These are phyloP conservation scores for Drosophila subpulchrella DNA, from an alignment of 1,140 invertebrate genomes.

Conservation along the genomic window DNA sequence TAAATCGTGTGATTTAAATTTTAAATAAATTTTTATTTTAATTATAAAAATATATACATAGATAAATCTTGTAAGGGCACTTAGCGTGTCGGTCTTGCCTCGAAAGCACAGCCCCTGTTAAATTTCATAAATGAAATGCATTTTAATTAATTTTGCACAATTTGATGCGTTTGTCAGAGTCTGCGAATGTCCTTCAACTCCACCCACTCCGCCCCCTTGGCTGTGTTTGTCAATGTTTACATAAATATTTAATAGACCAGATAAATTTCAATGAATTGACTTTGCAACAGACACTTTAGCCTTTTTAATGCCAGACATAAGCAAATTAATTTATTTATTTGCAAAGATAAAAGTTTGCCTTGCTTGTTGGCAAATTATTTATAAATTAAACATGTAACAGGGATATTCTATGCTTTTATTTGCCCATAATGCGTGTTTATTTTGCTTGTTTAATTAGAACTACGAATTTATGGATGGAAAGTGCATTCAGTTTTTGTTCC, in stretches of 20 bases:
- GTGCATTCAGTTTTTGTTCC: background rate
- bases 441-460: conserved; percentile 42
- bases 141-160: conserved; percentile 78
- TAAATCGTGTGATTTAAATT: too few relatives aligned
- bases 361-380: conserved; percentile 36
- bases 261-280: conserved; percentile 76
- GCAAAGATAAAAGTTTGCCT: conserved; percentile 27
- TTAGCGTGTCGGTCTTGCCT: background rate
- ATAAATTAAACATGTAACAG: conserved; percentile 17
- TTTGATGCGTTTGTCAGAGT: conserved; percentile 48
- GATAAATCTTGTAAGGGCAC: background rate
- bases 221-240: conserved; percentile 74
- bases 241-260: conserved; percentile 80
- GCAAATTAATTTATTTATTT: conserved; percentile 77
- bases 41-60: too few relatives aligned
- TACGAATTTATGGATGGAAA: conserved; percentile 17
- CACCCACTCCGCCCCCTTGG: conserved; percentile 1
- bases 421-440: conserved; percentile 29
- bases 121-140: conserved; percentile 78
- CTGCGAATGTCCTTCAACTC: conserved; percentile 15
- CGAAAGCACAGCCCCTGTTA: conserved; percentile 9
- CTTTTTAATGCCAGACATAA: conserved; percentile 68
- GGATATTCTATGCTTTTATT: conserved; percentile 21
- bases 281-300: conserved; percentile 30
- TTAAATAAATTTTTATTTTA: too few relatives aligned